These are phyloP conservation scores for Caenorhabditis elegans DNA, from an alignment of 1,140 invertebrate genomes.

Conservation along the genomic window WBcel235 BX284603.4:8884501-8885000, in stretches of 20 bases:
- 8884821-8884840: slow-evolving; percentile 91
- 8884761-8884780: slow-evolving; percentile 88
- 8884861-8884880: no score
- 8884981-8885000: no score
- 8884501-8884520: slow-evolving; percentile 89
- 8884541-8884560: slow-evolving; percentile 84
- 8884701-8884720: slow-evolving; percentile 77
- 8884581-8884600: slow-evolving; percentile 27
- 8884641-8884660: slow-evolving; percentile 91
- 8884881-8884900: no score
- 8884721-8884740: not conserved
- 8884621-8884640: slow-evolving; percentile 86
- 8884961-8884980: no score
- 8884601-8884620: slow-evolving; percentile 45
- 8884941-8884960: no score
- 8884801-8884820: slow-evolving; percentile 95
- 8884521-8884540: slow-evolving; percentile 84
- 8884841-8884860: no score
- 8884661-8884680: slow-evolving; percentile 95
- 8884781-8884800: slow-evolving; percentile 85
- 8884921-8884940: no score
- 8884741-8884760: slow-evolving; percentile 66
- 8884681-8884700: slow-evolving; percentile 84
- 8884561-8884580: slow-evolving; percentile 81
- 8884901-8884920: no score